phyloP scores from a whole-genome alignment of 2,888 invertebrate genomes.

The Philhelius pedissequus region DNA sequence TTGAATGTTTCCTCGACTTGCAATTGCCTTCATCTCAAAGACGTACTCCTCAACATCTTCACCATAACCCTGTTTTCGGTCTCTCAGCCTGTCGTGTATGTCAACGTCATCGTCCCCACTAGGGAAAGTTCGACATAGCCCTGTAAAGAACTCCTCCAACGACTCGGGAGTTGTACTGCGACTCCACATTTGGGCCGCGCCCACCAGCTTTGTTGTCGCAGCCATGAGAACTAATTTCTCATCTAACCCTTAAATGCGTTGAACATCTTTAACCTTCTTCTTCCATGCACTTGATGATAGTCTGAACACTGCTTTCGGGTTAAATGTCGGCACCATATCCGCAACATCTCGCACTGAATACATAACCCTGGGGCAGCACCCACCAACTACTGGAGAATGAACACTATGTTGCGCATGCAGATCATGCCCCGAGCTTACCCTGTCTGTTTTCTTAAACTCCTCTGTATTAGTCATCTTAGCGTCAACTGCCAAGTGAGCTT shows the following conservation, averaged over 20 bases:
- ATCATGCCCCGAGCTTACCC: neutral
- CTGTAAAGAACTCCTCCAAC: neutral
- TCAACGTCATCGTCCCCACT: neutral
- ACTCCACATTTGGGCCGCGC: constrained; percentile 2
- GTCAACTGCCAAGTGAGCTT: no score
- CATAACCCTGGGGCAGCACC: neutral
- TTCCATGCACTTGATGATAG: neutral
- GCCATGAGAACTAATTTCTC: constrained; percentile 3
- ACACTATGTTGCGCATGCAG: neutral
- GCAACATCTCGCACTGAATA: neutral
- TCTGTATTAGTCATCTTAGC: no score
- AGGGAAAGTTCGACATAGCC: constrained; percentile 6
- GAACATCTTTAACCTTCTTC: neutral
- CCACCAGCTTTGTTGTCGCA: neutral
- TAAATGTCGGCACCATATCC: neutral
- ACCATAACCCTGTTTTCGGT: neutral
- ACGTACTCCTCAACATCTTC: constrained; percentile 13
- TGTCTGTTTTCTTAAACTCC: no score
- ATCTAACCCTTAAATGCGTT: constrained; percentile 4
- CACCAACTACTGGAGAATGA: neutral
- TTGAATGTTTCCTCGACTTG: neutral
- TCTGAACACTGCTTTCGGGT: neutral
- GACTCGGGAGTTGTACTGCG: neutral
- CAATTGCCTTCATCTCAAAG: constrained; percentile 1
- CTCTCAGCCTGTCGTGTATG: neutral